Percentiles rank a stretch among this genome's conserved stretches.
phyloP scores from a whole-genome alignment of 2,888 invertebrate genomes.

The Noctua comes region DNA sequence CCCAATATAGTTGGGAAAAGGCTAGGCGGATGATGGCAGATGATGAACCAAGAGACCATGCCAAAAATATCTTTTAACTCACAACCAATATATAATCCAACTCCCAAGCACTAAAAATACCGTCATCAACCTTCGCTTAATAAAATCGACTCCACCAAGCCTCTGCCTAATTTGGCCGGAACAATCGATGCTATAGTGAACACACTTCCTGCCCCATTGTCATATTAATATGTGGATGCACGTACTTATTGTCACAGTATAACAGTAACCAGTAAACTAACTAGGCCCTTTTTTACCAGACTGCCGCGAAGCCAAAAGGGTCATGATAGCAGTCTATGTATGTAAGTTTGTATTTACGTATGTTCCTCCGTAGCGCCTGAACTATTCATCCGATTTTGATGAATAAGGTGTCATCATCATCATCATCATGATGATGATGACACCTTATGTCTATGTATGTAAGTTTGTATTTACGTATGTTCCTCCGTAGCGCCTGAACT shows the following conservation, averaged over 20 bases:
- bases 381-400: too few species aligned
- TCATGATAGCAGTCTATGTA: too few species aligned
- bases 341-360: too few species aligned
- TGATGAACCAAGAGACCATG: neutral
- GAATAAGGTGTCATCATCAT: too few species aligned
- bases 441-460: too few species aligned
- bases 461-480: too few species aligned
- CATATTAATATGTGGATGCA: slow-evolving; percentile 38
- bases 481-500: too few species aligned
- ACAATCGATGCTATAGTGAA: slow-evolving; percentile 54
- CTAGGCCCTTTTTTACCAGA: neutral
- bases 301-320: too few species aligned
- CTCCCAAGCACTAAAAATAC: neutral
- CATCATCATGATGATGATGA: too few species aligned
- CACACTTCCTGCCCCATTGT: slow-evolving; percentile 59
- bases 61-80: neutral
- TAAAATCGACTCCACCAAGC: slow-evolving; percentile 31
- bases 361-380: too few species aligned
- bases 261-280: neutral
- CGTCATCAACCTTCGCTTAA: slow-evolving; percentile 11
- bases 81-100: slow-evolving; percentile 1
- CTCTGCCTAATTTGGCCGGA: slow-evolving; percentile 53
- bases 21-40: too few species aligned
- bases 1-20: too few species aligned
- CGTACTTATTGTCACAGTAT: slow-evolving; percentile 25